Conservation (phyloP, 2,113 vertebrate genomes). For the Lampris incognitus region DNA sequence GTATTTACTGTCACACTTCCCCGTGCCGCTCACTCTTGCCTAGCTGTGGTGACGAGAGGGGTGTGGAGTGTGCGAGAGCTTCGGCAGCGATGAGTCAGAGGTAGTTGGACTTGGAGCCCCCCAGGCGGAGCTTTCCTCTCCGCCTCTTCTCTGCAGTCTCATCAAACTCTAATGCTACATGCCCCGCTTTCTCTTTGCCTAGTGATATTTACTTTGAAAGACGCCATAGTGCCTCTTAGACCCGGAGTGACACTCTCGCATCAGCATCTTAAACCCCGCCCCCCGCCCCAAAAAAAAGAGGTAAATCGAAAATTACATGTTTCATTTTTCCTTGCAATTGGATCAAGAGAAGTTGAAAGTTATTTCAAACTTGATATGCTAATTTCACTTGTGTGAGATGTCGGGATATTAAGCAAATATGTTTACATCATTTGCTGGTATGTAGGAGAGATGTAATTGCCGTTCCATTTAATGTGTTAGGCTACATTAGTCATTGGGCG, state of each 20-base stretch:
- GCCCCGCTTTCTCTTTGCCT: slow-evolving; percentile 39
- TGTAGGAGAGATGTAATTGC: slow-evolving; percentile 71
- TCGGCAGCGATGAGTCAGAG: slow-evolving; percentile 62
- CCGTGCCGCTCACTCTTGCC: slow-evolving; percentile 60
- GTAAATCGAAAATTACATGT: slow-evolving; percentile 3
- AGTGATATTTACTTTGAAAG: slow-evolving; percentile 48
- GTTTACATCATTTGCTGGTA: slow-evolving; percentile 66
- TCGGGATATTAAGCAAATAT: slow-evolving; percentile 66
- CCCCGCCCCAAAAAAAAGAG: neutral
- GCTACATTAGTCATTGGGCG: slow-evolving; percentile 62
- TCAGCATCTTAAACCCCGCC: neutral
- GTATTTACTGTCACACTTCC: slow-evolving; percentile 68
- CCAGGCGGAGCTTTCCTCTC: slow-evolving; percentile 61
- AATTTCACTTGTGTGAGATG: slow-evolving; percentile 60
- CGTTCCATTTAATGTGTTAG: slow-evolving; percentile 56
- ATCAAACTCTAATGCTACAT: slow-evolving; percentile 60
- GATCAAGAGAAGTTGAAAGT: slow-evolving; percentile 24
- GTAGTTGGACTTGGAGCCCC: slow-evolving; percentile 66
- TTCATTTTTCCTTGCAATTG: neutral
- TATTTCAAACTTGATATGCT: slow-evolving; percentile 29
- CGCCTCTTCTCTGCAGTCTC: slow-evolving; percentile 64
- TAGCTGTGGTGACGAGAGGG: slow-evolving; percentile 56
- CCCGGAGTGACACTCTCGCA: slow-evolving; percentile 17
- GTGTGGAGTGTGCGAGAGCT: slow-evolving; percentile 70
- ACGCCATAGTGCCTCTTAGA: slow-evolving; percentile 26